phyloP scores from a whole-genome alignment of 2,888 invertebrate genomes.

The Meta bourneti region DNA sequence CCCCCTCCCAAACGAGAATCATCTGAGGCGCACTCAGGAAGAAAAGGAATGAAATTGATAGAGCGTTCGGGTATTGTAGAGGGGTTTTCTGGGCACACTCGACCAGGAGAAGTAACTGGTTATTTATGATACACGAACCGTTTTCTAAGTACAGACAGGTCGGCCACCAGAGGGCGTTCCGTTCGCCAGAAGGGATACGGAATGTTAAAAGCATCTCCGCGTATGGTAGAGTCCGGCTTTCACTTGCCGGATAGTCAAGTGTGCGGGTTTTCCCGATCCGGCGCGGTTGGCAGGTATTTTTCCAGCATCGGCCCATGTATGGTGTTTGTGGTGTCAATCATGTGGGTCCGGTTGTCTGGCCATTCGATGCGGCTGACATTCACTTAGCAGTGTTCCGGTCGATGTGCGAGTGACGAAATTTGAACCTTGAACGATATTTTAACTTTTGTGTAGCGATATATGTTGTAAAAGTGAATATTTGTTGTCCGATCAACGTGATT shows the following conservation, averaged over 20 bases:
- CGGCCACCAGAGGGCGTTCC: constrained; percentile 60
- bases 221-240: constrained; percentile 69
- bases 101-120: constrained; percentile 60
- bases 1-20: constrained; percentile 31
- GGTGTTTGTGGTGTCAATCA: too few species aligned
- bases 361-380: background rate
- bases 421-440: too few species aligned
- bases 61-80: constrained; percentile 36
- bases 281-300: background rate
- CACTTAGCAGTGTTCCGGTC: too few species aligned
- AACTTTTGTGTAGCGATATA: too few species aligned
- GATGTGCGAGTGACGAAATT: too few species aligned
- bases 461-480: too few species aligned
- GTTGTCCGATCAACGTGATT: too few species aligned
- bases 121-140: constrained; percentile 64
- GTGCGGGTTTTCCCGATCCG: constrained; percentile 18
- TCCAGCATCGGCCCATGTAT: background rate
- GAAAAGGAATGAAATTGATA: constrained; percentile 59
- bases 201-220: constrained; percentile 65
- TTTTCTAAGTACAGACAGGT: constrained; percentile 49
- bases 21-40: constrained; percentile 15
- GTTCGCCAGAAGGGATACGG: constrained; percentile 17
- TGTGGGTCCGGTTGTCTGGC: too few species aligned
- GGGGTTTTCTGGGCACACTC: constrained; percentile 38
- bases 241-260: constrained; percentile 55